Evolutionary conservation across 2,888 invertebrate genomes (phyloP), one percentile per base, ranked within the genome.

Genomic region (Sinodicranocentrus sp.): DNA sequence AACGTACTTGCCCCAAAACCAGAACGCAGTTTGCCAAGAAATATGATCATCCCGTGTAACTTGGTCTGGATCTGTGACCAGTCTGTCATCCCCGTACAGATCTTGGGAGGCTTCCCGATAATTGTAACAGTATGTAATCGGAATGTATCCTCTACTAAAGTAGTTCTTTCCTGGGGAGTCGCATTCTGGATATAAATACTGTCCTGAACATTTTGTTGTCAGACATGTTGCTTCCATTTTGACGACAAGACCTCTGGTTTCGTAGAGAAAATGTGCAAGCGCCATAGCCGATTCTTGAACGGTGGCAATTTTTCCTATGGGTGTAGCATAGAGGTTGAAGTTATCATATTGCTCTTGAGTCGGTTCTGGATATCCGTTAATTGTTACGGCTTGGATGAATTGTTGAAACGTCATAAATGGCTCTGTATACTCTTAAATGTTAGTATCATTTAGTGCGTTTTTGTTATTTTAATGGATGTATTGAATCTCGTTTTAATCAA

Each of bases 201-300:
- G 26, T 10, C 68, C 75, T 0, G 86, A 84, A 59, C 86, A 86
- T 6, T 65, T 43, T 1, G 19, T 68, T 1, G 72, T 48, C 23
- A 25, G 25, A 28, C 85, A 85, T 17, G 68, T 73, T 26, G 84
- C 84, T 52, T 88, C 88, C 23, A 86, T 26, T 59, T 84, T 85
- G 19, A 72, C 77, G 21, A 61, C 61, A 23, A 85, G 70, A 54
- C 85, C 85, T 23, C 68, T 82, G 17, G 85, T 78, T 43, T 85
- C 85, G 23, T 82, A 78, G 1, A 85, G 44, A 1, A 68, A 26
- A 43, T 88, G 86, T 8, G 88, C 80, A 0, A 88, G 72, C 21
- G 85, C 87, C 88, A 87, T 87, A 2, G 88, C 88, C 2, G 87
- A 84, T 57, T 88, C 88, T 44, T 86, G 82, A 25, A 80, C 65